Evolutionary conservation across 2,888 invertebrate genomes (phyloP).

Genomic region (Microctonus aethiopoides): DNA sequence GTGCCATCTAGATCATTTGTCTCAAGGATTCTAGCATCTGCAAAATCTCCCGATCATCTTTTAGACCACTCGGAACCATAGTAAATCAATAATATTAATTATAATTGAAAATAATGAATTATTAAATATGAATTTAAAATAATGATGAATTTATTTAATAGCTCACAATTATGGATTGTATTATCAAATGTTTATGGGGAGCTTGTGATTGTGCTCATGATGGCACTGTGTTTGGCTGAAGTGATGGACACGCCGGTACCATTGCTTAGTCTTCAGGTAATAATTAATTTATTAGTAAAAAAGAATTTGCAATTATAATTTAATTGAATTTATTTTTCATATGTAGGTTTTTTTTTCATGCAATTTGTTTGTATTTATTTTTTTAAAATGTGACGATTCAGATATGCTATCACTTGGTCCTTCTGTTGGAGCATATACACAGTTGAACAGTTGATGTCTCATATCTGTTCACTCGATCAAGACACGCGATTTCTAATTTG

Average conservation of each 20-base stretch:
- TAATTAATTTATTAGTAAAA: too few species aligned
- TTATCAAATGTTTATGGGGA: slow-evolving; percentile 71
- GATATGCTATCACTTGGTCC: background rate
- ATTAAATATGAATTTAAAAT: background rate
- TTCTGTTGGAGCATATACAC: slow-evolving; percentile 14
- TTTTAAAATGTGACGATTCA: background rate
- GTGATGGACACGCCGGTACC: slow-evolving; percentile 70
- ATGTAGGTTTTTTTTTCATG: background rate
- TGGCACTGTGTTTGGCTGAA: slow-evolving; percentile 69
- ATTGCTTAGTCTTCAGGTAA: slow-evolving; percentile 70
- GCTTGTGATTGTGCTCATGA: slow-evolving; percentile 68
- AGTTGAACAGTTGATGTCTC: slow-evolving; percentile 2
- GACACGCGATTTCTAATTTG: slow-evolving; percentile 45
- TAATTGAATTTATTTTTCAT: too few species aligned
- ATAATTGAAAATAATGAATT: background rate
- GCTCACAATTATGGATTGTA: slow-evolving; percentile 69
- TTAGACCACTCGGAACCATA: slow-evolving; percentile 67
- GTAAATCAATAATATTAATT: slow-evolving; percentile 53
- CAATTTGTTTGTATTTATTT: background rate
- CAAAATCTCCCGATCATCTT: slow-evolving; percentile 59
- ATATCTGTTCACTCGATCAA: slow-evolving; percentile 46
- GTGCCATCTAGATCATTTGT: slow-evolving; percentile 57
- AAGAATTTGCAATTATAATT: too few species aligned
- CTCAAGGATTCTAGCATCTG: slow-evolving; percentile 59
- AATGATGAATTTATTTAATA: slow-evolving; percentile 48